Percentiles rank a stretch among this genome's conserved stretches.
Evolutionary conservation across 2,113 vertebrate genomes (phyloP).

Genomic region (Micronycteris hirsuta): DNA sequence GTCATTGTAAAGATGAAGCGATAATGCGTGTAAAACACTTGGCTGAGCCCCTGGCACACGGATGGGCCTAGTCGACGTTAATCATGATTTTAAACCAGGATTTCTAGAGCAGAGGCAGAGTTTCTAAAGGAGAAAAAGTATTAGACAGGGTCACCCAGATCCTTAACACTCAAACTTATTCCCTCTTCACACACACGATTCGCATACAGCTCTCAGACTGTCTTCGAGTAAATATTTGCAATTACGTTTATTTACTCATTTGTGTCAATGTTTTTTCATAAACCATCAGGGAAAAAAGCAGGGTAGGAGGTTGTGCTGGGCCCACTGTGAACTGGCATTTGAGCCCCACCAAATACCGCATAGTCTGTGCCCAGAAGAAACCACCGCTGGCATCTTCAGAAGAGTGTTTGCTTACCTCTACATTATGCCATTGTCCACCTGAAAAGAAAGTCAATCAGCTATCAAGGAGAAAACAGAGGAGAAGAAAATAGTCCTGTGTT

Average conservation of each 20-base stretch:
- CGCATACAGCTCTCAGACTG: neutral
- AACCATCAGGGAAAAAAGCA: neutral
- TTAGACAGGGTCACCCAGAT: too few species aligned
- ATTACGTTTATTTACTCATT: neutral
- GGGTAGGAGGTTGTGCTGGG: neutral
- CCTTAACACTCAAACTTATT: neutral
- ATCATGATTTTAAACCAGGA: neutral
- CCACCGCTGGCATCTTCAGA: neutral
- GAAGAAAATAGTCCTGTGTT: neutral
- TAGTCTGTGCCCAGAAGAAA: neutral
- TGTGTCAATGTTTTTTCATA: neutral
- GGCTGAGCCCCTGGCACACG: neutral
- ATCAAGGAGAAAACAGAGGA: neutral
- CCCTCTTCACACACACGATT: neutral
- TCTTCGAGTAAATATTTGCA: slow-evolving; percentile 1
- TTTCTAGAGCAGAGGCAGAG: neutral
- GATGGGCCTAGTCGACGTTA: neutral
- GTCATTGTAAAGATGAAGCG: neutral
- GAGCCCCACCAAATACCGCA: slow-evolving; percentile 5
- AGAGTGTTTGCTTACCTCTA: neutral
- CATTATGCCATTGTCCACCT: slow-evolving; percentile 22
- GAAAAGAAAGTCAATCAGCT: neutral
- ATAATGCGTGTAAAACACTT: neutral
- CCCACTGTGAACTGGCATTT: neutral
- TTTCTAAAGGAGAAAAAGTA: neutral